Percentiles rank a stretch among this genome's conserved stretches.
phyloP scores from a whole-genome alignment of 2,888 invertebrate species.

The Ptilodon capucinus region DNA sequence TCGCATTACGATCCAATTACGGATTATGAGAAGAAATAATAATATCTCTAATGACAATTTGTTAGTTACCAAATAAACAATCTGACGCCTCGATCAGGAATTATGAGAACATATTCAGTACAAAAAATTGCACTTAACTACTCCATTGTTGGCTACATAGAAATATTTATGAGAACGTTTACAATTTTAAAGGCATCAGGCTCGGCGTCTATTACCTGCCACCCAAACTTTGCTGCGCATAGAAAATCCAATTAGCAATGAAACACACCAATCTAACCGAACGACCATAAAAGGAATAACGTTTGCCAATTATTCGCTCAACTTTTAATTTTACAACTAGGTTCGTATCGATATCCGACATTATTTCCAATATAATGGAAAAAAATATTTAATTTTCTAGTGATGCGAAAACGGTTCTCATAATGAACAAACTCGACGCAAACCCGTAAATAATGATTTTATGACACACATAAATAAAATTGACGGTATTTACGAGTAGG shows the following conservation, averaged over 20 bases:
- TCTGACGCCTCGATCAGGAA: too few species aligned
- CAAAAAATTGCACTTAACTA: too few species aligned
- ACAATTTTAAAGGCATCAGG: neutral
- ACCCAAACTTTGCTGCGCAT: neutral
- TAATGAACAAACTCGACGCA: conserved; percentile 7
- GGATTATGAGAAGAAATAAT: too few species aligned
- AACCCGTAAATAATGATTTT: conserved; percentile 12
- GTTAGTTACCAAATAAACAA: too few species aligned
- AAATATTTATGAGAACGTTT: neutral
- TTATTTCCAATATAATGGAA: neutral
- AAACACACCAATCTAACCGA: conserved; percentile 10
- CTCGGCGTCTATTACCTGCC: neutral
- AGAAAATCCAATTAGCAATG: conserved; percentile 17
- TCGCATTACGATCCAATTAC: too few species aligned
- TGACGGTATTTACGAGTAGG: conserved; percentile 3
- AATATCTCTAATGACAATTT: too few species aligned
- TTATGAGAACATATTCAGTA: too few species aligned
- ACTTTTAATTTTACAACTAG: conserved; percentile 2
- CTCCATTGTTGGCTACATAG: neutral
- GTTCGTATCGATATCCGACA: neutral
- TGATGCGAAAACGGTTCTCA: conserved; percentile 1
- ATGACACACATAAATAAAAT: conserved; percentile 11
- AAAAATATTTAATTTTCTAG: neutral
- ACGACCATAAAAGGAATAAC: conserved; percentile 5
- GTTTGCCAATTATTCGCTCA: conserved; percentile 9